Base-by-base conservation (phyloP, 2,113 vertebrate species). In the Passer domesticus region DNA sequence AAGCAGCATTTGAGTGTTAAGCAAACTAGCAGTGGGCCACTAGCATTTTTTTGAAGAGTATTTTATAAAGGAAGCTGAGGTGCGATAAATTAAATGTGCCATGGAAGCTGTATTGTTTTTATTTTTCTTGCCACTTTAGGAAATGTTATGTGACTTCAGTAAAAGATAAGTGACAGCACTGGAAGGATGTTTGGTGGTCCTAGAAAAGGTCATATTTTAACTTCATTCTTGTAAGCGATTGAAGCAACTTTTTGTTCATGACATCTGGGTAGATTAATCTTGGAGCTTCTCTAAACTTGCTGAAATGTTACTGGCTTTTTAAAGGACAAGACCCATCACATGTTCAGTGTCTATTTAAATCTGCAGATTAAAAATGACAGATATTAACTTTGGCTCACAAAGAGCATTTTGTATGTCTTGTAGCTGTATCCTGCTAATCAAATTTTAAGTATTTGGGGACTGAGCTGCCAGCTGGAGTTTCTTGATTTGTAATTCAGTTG, bases 321-420 rank as follows among this genome's bases (percentile, higher is more conserved):
- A 68, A 79, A 78, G 68, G 83, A 70, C 2, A 12, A 83, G 83
- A 49, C 49, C 41, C 50, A 46, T 91, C 68, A 37, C 83, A 72
- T 95, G 92, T 92, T 93, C 83, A 87, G 53, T 90, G 83, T 96
- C 95, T 92, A 4, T 90, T 95, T 90, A 83, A 96, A 93, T 88
- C 76, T 72, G 49, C 56, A 87, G 64, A 93, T 96, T 83, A 86
- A 90, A 78, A 89, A 94, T 96, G 88, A 96, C 92, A 92, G 88
- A 86, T 90, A 92, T 1, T 90, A 88, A 68, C 67, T 90, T 88
- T 81, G 79, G 56, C 41, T 94, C 68, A 93, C 76, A 95, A 93
- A 93, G 95, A 93, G 35, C 75, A 62, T 95, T 93, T 95, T 90
- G 59, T 94, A 12, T 77, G n/a, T 83, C 60, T 93, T 67, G 35